Conservation (phyloP, 1,140 invertebrate genomes). For the Condylostylus longicornis region DNA sequence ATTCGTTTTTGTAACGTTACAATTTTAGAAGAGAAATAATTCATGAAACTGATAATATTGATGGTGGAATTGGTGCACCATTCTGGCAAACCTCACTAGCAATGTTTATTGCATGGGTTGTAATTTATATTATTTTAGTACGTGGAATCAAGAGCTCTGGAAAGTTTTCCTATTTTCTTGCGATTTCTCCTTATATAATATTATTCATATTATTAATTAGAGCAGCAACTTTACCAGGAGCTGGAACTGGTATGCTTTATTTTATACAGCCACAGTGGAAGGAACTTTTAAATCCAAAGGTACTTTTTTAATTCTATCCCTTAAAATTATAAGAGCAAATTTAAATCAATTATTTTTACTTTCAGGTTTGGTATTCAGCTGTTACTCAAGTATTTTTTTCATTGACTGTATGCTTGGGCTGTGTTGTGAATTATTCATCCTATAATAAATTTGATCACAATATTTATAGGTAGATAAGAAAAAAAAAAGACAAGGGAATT, state of each 20-base stretch:
- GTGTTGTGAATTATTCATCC: constrained; percentile 58
- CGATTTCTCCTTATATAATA: constrained; percentile 66
- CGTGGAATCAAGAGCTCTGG: constrained; percentile 58
- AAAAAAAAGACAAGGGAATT: not conserved
- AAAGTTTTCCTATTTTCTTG: constrained; percentile 62
- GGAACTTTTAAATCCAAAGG: constrained; percentile 36
- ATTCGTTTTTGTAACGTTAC: not conserved
- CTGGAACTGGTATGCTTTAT: constrained; percentile 50
- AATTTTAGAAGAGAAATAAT: constrained; percentile 39
- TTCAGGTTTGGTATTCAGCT: constrained; percentile 56
- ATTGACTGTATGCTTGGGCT: constrained; percentile 55
- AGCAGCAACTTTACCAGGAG: constrained; percentile 53
- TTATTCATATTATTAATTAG: constrained; percentile 54
- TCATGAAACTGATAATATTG: constrained; percentile 39
- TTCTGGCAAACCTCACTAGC: constrained; percentile 51
- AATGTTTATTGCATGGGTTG: constrained; percentile 53
- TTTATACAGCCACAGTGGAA: constrained; percentile 45
- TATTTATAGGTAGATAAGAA: constrained; percentile 62
- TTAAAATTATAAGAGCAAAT: not conserved
- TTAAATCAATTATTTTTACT: not conserved
- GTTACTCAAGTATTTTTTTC: constrained; percentile 64
- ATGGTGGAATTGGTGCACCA: constrained; percentile 42
- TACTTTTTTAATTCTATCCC: not conserved
- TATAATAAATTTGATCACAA: constrained; percentile 68
- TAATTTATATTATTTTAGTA: constrained; percentile 55